A percentile compares a stretch with the other conserved stretches of the same genome.
phyloP scores from a whole-genome alignment of 2,888 invertebrate genomes.

The Dicycla oo region DNA sequence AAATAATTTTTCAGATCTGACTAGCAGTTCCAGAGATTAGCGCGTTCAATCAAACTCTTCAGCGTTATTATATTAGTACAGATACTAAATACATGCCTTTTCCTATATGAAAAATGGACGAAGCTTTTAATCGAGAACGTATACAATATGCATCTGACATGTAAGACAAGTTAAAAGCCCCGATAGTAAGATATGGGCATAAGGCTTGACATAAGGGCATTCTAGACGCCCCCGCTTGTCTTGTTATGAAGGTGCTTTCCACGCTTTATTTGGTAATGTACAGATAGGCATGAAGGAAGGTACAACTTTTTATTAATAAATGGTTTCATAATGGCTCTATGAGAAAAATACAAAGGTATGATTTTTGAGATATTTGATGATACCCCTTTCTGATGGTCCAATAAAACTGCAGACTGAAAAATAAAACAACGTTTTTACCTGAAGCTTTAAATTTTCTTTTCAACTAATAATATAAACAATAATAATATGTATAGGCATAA shows the following conservation, averaged over 20 bases:
- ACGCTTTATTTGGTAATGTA: slow-evolving; percentile 20
- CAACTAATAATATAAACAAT: too few species aligned
- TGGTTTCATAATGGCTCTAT: background rate
- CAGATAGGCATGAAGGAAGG: background rate
- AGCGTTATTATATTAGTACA: too few species aligned
- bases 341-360: too few species aligned
- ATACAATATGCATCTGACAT: background rate
- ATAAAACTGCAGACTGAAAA: background rate
- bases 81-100: too few species aligned
- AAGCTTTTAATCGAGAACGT: background rate
- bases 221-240: slow-evolving; percentile 52
- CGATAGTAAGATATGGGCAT: slow-evolving; percentile 22
- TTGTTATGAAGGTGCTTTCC: slow-evolving; percentile 23
- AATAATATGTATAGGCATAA: too few species aligned
- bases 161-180: slow-evolving; percentile 29
- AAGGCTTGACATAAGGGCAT: slow-evolving; percentile 44
- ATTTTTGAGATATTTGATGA: background rate
- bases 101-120: background rate
- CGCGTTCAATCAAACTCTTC: too few species aligned
- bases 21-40: too few species aligned
- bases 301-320: too few species aligned
- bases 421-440: background rate
- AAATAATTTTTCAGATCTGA: too few species aligned
- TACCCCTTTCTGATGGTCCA: background rate
- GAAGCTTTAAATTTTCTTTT: background rate